Percentiles rank a stretch among this genome's conserved stretches.
phyloP scores from a whole-genome alignment of 2,113 vertebrate genomes.

The Ophthalmolycus amberensis region DNA sequence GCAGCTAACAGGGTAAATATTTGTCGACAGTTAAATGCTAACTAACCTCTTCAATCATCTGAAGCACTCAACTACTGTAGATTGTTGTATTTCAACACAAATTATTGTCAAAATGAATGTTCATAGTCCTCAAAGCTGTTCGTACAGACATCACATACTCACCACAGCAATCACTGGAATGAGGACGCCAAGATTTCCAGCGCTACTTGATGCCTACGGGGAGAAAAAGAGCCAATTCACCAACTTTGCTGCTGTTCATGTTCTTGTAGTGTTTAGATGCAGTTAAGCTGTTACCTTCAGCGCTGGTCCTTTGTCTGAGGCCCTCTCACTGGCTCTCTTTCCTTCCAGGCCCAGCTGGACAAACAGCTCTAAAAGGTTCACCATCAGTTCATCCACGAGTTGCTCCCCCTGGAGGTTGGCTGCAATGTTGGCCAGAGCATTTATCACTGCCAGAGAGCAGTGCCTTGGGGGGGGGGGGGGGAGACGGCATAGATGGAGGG shows the following conservation, averaged over 20 bases:
- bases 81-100: slow-evolving; percentile 18
- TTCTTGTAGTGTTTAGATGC: slow-evolving; percentile 21
- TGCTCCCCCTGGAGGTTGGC: slow-evolving; percentile 96
- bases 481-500: neutral
- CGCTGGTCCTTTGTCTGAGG: slow-evolving; percentile 94
- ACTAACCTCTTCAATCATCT: slow-evolving; percentile 70
- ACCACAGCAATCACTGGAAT: slow-evolving; percentile 99
- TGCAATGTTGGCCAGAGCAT: slow-evolving; percentile 95
- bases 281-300: slow-evolving; percentile 86
- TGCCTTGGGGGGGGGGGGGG: slow-evolving; percentile 81
- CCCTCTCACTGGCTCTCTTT: slow-evolving; percentile 94
- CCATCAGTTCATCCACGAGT: slow-evolving; percentile 93
- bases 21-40: slow-evolving; percentile 89
- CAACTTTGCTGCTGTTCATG: neutral
- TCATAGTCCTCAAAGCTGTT: neutral
- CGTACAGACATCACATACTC: slow-evolving; percentile 70
- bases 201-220: slow-evolving; percentile 93
- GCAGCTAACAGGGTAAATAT: slow-evolving; percentile 90
- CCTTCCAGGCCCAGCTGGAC: slow-evolving; percentile 98
- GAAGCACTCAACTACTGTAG: slow-evolving; percentile 13
- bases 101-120: neutral
- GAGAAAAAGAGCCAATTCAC: slow-evolving; percentile 42
- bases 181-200: slow-evolving; percentile 95
- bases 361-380: slow-evolving; percentile 96
- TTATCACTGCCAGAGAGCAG: slow-evolving; percentile 96